These are phyloP conservation scores for Macrotus californicus DNA, from an alignment of 2,113 vertebrate species.

Conservation along the genomic window DNA sequence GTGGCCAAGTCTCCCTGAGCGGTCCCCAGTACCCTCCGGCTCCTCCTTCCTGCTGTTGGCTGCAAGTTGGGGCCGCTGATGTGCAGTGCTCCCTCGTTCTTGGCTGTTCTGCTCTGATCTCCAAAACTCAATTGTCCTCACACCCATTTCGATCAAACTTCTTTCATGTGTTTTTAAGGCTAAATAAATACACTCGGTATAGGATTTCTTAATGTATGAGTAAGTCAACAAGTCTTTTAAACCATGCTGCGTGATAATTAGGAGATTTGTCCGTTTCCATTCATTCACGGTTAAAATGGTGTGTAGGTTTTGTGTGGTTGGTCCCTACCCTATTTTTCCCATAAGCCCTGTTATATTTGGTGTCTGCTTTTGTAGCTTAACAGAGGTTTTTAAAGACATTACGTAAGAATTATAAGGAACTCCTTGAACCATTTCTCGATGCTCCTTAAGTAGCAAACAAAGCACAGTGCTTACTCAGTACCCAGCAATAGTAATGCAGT, in stretches of 20 bases:
- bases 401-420: neutral
- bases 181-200: neutral
- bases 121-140: neutral
- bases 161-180: neutral
- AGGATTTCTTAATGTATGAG: neutral
- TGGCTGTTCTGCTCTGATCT: neutral
- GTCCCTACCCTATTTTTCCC: neutral
- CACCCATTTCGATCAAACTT: neutral
- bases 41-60: neutral
- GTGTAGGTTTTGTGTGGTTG: neutral
- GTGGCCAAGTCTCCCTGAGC: neutral
- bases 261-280: neutral
- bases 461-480: neutral
- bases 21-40: accelerated
- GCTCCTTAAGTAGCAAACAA: neutral
- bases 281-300: neutral
- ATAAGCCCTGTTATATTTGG: neutral
- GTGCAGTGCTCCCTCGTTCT: neutral
- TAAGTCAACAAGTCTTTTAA: neutral
- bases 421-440: neutral
- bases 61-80: neutral
- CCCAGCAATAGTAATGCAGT: neutral
- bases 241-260: neutral
- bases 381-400: neutral
- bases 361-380: neutral